Percentiles rank a stretch among this genome's conserved stretches.
phyloP scores from a whole-genome alignment of 1,140 invertebrate species.

The Listronotus bonariensis region DNA sequence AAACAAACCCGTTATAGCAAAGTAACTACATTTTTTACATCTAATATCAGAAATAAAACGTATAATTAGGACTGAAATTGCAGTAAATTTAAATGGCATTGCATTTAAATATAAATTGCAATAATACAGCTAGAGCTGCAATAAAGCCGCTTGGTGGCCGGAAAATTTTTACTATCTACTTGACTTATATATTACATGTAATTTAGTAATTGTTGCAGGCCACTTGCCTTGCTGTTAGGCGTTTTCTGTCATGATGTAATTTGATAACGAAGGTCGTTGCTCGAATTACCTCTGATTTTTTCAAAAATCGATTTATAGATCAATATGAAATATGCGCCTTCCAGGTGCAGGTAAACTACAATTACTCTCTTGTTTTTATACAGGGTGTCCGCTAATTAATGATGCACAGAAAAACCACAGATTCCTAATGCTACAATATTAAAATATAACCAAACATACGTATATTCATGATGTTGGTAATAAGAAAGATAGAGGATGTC shows the following conservation, averaged over 20 bases:
- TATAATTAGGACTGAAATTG: constrained; percentile 1
- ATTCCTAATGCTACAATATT: too few relatives aligned
- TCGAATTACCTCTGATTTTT: constrained; percentile 11
- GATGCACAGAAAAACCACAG: too few relatives aligned
- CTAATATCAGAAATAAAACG: background rate
- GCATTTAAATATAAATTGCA: constrained; percentile 15
- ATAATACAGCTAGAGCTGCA: constrained; percentile 1
- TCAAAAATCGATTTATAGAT: constrained; percentile 2
- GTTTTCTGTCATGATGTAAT: constrained; percentile 11
- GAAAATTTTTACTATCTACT: constrained; percentile 9
- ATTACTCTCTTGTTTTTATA: constrained; percentile 4
- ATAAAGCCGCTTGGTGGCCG: constrained; percentile 5
- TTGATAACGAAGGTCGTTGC: constrained; percentile 11
- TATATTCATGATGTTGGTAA: too few relatives aligned
- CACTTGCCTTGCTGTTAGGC: constrained; percentile 2
- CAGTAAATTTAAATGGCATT: background rate
- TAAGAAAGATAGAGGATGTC: too few relatives aligned
- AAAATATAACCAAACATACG: too few relatives aligned
- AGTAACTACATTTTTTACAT: too few relatives aligned
- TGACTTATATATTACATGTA: constrained; percentile 12
- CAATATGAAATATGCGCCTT: constrained; percentile 14
- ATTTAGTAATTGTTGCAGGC: constrained; percentile 10
- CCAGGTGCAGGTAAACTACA: constrained; percentile 4
- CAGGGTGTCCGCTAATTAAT: too few relatives aligned
- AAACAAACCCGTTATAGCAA: too few relatives aligned